phyloP scores from a whole-genome alignment of 1,140 invertebrate species.

The Copidosoma floridanum region DNA sequence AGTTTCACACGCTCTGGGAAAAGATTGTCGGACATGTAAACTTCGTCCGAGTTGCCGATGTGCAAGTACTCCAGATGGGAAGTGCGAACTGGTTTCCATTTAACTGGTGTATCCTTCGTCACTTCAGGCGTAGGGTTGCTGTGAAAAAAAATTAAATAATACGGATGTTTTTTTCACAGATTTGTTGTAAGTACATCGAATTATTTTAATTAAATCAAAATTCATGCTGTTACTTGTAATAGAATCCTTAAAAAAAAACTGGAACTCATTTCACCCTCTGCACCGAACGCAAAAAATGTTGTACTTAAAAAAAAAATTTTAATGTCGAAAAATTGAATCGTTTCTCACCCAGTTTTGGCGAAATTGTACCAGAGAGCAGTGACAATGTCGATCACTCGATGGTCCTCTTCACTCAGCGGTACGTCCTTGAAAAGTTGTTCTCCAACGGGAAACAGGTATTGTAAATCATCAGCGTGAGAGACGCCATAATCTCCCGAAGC shows the following conservation, averaged over 20 bases:
- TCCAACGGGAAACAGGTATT: conserved; percentile 70
- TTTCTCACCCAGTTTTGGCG: conserved; percentile 63
- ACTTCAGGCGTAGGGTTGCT: conserved; percentile 57
- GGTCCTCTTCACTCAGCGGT: conserved; percentile 52
- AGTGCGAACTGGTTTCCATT: conserved; percentile 56
- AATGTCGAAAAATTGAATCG: neutral
- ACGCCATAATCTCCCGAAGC: conserved; percentile 63
- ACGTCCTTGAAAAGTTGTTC: conserved; percentile 59
- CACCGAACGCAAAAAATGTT: too few species aligned
- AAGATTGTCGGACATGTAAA: conserved; percentile 49
- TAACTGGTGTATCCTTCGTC: conserved; percentile 39
- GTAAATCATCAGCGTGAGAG: conserved; percentile 72
- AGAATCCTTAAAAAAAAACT: too few species aligned
- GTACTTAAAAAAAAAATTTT: too few species aligned
- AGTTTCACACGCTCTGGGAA: conserved; percentile 49
- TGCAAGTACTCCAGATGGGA: conserved; percentile 51
- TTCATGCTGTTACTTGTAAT: too few species aligned
- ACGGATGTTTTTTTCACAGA: too few species aligned
- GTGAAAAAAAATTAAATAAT: conserved; percentile 30
- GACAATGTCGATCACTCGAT: conserved; percentile 56
- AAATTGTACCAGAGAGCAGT: conserved; percentile 72
- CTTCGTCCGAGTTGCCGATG: conserved; percentile 44
- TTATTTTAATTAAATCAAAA: too few species aligned
- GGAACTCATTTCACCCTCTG: too few species aligned
- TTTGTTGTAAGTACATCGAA: too few species aligned